Evolutionary conservation across 2,888 invertebrate species (phyloP), one percentile per base, ranked within the genome.

Genomic region (Troides oblongomaculatus): DNA sequence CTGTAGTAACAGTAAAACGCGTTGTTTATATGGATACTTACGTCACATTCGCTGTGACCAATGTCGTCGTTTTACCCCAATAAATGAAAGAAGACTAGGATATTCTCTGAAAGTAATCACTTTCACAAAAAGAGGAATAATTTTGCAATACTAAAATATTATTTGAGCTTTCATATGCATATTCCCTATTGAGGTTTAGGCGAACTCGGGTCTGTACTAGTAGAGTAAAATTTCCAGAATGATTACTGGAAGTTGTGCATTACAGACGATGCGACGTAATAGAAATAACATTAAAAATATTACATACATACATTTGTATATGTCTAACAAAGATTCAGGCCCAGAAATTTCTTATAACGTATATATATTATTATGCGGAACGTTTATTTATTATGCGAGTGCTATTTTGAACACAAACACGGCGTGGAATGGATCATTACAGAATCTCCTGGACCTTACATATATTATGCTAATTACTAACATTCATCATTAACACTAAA

Each of bases 381-480:
- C 43, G 43, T n/a, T 53, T n/a, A 3, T 66, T 60, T 66, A 70
- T 70, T 70, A 70, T 66, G 70, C 70, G 43, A 39, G 36, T 7
- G 50, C 64, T 12, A 57, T 30, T 18, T 53, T 53, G 58, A 70
- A 66, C 62, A 70, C 66, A 70, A 64, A 39, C 21, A 59, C 59
- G 65, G 68, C 36, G 50, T 63, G 43, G 23, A 62, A 62, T 50
- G 23, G n/a, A 53, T n/a, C 21, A 23, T 67, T 14, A 17, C 62
- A 60, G 36, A 70, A 59, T 36, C 62, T 66, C 66, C 70, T 70
- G 70, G 66, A 70, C 70, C 70, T 63, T 66, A 59, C 62, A 63
- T 43, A 53, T 66, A 70, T 66, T 70, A 70, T 70, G 66, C 62
- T 66, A 66, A 61, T 63, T 5, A 25, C 65, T 70, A 70, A 70